Base-by-base conservation (phyloP, 2,797 vertebrate genomes). In the Coccyzus lansbergi region DNA sequence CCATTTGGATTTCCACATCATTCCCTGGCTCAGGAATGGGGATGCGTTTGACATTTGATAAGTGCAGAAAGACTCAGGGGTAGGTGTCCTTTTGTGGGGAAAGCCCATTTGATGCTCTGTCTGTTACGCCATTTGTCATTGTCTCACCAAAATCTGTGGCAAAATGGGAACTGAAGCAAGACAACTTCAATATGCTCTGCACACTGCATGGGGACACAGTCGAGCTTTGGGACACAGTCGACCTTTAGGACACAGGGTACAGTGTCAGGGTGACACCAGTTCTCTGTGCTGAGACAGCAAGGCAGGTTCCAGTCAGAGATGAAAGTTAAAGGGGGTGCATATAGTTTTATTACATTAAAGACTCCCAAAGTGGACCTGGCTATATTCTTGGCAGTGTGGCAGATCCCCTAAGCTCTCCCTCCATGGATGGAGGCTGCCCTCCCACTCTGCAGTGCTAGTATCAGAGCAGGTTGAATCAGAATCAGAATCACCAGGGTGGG, bases 131-230 rank as follows among this genome's bases (percentile, higher is more conserved):
- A 48, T 92, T 95, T 95, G 81, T 64, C n/a, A n/a, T n/a, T n/a
- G n/a, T n/a, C n/a, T n/a, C n/a, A n/a, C n/a, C n/a, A n/a, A n/a
- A n/a, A n/a, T n/a, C n/a, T n/a, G n/a, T n/a, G n/a, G n/a, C n/a
- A n/a, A n/a, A n/a, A n/a, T n/a, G n/a, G n/a, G n/a, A n/a, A n/a
- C n/a, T n/a, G n/a, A n/a, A n/a, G n/a, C n/a, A n/a, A n/a, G n/a
- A n/a, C n/a, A n/a, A n/a, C n/a, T n/a, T 42, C 13, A 42, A 17
- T 0, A 0, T n/a, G 70, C 49, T 82, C 72, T 26, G 53, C 42
- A 8, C 6, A 1, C 63, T 53, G 7, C 1, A 0, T 29, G 51
- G 34, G 65, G 49, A 49, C 0, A 0, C 2, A 4, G 10, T 4
- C 38, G 31, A 34, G 7, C 15, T 53, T 78, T 28, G 19, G 58